Conservation (phyloP, 2,797 vertebrate genomes). For the Florisuga fusca region DNA sequence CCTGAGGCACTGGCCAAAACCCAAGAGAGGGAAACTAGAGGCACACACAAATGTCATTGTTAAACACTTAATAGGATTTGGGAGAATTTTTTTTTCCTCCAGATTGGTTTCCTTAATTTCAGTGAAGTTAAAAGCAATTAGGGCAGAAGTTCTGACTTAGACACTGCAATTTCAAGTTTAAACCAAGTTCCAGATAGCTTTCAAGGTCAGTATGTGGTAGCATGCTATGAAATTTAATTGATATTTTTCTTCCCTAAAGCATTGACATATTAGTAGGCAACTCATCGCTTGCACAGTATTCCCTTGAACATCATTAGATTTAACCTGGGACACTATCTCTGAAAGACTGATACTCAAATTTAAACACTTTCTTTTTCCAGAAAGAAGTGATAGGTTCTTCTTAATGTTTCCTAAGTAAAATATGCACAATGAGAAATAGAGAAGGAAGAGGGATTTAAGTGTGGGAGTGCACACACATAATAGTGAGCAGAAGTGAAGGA, state of each 20-base stretch:
- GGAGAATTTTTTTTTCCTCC: not conserved
- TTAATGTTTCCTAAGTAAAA: not conserved
- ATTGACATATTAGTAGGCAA: slow-evolving; percentile 28
- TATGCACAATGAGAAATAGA: not conserved
- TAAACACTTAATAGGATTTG: slow-evolving; percentile 46
- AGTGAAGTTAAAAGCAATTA: slow-evolving; percentile 44
- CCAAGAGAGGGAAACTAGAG: not conserved
- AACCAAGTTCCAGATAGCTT: slow-evolving; percentile 52
- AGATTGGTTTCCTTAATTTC: not conserved
- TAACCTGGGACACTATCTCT: slow-evolving; percentile 65
- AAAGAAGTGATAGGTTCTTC: not conserved
- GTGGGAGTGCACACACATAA: not conserved
- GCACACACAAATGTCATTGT: not conserved
- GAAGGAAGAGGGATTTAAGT: not conserved
- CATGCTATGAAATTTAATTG: slow-evolving; percentile 71
- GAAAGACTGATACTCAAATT: slow-evolving; percentile 51
- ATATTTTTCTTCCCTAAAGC: slow-evolving; percentile 69
- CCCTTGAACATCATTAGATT: slow-evolving; percentile 65
- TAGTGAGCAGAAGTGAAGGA: not conserved
- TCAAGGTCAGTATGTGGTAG: slow-evolving; percentile 57
- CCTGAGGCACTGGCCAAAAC: not conserved
- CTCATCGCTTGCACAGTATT: slow-evolving; percentile 54
- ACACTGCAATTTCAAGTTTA: slow-evolving; percentile 19
- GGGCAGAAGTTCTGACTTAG: slow-evolving; percentile 37
- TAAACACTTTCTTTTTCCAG: not conserved